phyloP scores from a whole-genome alignment of 2,797 vertebrate genomes.

The Rhinella marina region DNA sequence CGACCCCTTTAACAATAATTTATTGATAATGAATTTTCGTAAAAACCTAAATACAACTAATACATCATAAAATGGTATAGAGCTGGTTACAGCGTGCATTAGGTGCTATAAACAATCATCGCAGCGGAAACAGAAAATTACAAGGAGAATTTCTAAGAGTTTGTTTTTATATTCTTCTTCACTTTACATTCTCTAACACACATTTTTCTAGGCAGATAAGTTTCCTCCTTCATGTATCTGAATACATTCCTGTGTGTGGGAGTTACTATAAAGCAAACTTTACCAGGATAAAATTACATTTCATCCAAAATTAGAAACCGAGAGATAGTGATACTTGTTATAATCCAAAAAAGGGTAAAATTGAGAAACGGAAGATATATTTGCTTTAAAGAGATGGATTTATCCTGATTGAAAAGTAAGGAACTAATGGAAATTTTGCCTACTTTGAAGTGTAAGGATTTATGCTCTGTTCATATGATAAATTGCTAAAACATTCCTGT shows the following conservation, averaged over 20 bases:
- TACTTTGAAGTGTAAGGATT: background rate
- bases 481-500: too few relatives aligned
- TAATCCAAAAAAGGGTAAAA: background rate
- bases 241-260: background rate
- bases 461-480: too few relatives aligned
- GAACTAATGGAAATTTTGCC: background rate
- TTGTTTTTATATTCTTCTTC: background rate
- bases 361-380: background rate
- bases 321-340: background rate
- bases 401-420: background rate
- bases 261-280: background rate
- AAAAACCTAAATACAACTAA: background rate
- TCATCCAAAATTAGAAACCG: background rate
- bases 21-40: background rate
- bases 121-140: background rate
- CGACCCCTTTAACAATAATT: background rate
- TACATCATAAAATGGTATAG: background rate
- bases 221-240: background rate
- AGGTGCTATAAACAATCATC: background rate
- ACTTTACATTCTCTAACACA: background rate
- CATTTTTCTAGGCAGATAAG: background rate
- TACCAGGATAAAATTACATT: conserved; percentile 1
- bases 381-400: background rate
- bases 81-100: background rate
- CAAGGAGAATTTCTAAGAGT: background rate